Evolutionary conservation across 2,113 vertebrate genomes (phyloP).

Genomic region (Glaucomys volans): DNA sequence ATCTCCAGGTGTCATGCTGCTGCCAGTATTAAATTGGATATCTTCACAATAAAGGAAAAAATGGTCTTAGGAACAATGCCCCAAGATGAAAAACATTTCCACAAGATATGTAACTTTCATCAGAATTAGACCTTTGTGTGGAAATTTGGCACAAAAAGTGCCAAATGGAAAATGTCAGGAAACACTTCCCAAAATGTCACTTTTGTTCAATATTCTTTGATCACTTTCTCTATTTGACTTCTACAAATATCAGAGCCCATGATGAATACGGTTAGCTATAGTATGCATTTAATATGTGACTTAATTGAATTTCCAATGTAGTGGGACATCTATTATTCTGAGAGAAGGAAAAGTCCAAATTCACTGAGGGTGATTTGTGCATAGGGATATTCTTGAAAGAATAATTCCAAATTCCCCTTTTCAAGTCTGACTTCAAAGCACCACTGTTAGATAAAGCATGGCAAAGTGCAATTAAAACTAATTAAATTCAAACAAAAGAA

Average conservation of each 20-base stretch:
- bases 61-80: not conserved
- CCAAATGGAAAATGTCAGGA: not conserved
- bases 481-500: slow-evolving; percentile 67
- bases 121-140: not conserved
- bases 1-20: not conserved
- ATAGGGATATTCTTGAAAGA: slow-evolving; percentile 26
- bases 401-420: slow-evolving; percentile 49
- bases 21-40: not conserved
- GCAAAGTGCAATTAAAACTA: slow-evolving; percentile 60
- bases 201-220: slow-evolving; percentile 12
- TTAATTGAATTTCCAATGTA: slow-evolving; percentile 61
- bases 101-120: not conserved
- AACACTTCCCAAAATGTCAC: slow-evolving; percentile 9
- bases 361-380: not conserved
- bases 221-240: slow-evolving; percentile 53
- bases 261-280: slow-evolving; percentile 36
- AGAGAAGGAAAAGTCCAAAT: slow-evolving; percentile 26
- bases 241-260: slow-evolving; percentile 33
- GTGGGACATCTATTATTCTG: not conserved
- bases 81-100: not conserved
- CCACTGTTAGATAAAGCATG: not conserved
- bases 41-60: not conserved
- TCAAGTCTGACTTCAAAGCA: slow-evolving; percentile 64
- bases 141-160: not conserved
- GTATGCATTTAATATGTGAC: slow-evolving; percentile 54